Conservation (phyloP, 2,888 invertebrate species). For the Andrena marginata region DNA sequence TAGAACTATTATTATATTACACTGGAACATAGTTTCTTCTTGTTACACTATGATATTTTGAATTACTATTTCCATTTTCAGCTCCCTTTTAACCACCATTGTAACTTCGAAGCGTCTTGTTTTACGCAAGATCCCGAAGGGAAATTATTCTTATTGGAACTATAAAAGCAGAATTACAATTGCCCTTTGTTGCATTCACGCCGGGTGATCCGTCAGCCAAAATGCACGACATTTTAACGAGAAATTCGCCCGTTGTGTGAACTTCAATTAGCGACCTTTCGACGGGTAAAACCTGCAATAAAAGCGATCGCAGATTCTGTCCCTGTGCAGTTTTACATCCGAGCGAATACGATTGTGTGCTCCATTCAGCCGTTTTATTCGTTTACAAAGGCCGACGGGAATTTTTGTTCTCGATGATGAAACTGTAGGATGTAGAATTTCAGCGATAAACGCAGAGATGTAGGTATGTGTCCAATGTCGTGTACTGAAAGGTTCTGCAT, state of each 20-base stretch:
- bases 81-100: neutral
- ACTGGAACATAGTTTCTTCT: neutral
- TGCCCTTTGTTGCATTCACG: conserved; percentile 4
- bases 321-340: conserved; percentile 65
- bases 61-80: neutral
- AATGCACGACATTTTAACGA: conserved; percentile 54
- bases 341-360: conserved; percentile 59
- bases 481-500: neutral
- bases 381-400: conserved; percentile 53
- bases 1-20: too few relatives aligned
- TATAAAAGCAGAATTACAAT: neutral
- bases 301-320: conserved; percentile 66
- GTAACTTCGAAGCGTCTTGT: neutral
- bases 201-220: conserved; percentile 26
- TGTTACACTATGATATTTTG: neutral
- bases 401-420: conserved; percentile 57
- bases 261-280: conserved; percentile 72
- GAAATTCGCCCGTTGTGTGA: conserved; percentile 58
- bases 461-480: neutral
- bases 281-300: conserved; percentile 67
- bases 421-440: conserved; percentile 51
- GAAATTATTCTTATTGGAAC: neutral
- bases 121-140: neutral
- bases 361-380: conserved; percentile 63
- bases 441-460: conserved; percentile 28